A percentile compares a stretch with the other conserved stretches of the same genome.
These are phyloP conservation scores for Hydraecia micacea DNA, from an alignment of 2,888 invertebrate genomes.

Conservation along the genomic window DNA sequence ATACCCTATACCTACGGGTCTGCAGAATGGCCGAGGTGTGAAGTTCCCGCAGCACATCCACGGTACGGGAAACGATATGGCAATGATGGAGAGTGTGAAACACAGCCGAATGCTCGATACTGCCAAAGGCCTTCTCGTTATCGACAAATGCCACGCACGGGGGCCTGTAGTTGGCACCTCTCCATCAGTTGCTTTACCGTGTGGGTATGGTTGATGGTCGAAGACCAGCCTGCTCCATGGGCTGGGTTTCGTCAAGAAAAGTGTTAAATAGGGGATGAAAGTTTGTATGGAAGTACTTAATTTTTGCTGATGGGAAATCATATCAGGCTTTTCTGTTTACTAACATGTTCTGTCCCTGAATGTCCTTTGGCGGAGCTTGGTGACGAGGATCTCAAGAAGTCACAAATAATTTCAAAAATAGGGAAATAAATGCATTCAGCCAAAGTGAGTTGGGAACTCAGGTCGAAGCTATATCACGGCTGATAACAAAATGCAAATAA, in stretches of 20 bases:
- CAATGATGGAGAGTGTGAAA: background rate
- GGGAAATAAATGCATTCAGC: background rate
- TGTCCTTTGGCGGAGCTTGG: background rate
- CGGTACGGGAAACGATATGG: background rate
- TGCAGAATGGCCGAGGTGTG: background rate
- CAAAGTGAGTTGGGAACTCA: background rate
- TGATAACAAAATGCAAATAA: background rate
- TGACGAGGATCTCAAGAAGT: background rate
- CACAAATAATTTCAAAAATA: background rate
- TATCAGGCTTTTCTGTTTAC: background rate
- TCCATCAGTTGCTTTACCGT: too few species aligned
- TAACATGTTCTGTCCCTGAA: background rate
- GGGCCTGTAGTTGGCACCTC: background rate
- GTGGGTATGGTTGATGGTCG: background rate
- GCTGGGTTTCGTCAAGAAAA: background rate
- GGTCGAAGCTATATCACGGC: background rate
- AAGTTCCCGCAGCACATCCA: background rate
- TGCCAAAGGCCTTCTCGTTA: background rate
- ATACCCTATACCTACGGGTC: too few species aligned
- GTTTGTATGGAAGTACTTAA: background rate
- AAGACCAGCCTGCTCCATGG: background rate
- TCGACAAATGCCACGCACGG: background rate
- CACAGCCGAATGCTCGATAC: background rate
- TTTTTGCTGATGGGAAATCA: background rate
- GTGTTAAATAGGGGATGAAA: background rate